These are phyloP conservation scores for Premnoplex brunnescens DNA, from an alignment of 2,797 vertebrate genomes.

Conservation along the genomic window DNA sequence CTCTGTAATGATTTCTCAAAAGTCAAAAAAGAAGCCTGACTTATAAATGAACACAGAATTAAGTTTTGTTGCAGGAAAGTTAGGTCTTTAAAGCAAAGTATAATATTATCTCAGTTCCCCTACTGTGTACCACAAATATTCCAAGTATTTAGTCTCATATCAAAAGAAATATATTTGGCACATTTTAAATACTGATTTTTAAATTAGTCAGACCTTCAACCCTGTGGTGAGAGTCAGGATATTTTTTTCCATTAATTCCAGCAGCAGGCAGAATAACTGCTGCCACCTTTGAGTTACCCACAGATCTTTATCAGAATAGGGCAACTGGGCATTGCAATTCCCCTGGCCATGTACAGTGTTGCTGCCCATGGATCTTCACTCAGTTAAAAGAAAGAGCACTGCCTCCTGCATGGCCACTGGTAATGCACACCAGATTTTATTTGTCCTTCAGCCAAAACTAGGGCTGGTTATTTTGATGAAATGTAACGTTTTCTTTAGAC, in stretches of 20 bases:
- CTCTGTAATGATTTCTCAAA: conserved; percentile 7
- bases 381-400: background rate
- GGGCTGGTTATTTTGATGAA: background rate
- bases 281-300: background rate
- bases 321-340: background rate
- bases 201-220: background rate
- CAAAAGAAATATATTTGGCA: background rate
- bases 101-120: background rate
- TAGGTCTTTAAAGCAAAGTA: background rate
- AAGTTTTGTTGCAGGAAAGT: background rate
- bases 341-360: rapidly evolving
- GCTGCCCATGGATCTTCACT: background rate
- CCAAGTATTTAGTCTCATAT: background rate
- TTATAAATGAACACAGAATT: background rate
- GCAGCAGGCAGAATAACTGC: background rate
- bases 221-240: background rate
- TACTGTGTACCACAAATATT: background rate
- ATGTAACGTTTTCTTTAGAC: background rate
- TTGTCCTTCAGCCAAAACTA: background rate
- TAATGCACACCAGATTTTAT: rapidly evolving
- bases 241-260: background rate
- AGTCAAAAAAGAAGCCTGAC: background rate
- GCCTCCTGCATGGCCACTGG: background rate
- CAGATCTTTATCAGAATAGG: background rate
- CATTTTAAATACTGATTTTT: background rate